Conservation (phyloP, 2,797 vertebrate species). For the Mormyrus proboscirostris region DNA sequence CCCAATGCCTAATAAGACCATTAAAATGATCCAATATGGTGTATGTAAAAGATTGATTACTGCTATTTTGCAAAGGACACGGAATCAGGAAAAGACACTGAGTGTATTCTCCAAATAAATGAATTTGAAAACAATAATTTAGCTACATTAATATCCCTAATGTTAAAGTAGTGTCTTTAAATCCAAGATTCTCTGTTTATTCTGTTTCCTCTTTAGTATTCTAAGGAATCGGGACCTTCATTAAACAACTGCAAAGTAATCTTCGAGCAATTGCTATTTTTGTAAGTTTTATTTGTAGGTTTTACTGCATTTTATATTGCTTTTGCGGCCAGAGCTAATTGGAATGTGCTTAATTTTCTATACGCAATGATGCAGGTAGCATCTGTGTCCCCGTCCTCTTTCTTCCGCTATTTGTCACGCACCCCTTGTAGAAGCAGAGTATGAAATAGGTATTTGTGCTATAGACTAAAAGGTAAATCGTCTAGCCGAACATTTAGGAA, state of each 20-base stretch:
- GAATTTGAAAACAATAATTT: not conserved
- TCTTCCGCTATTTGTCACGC: not conserved
- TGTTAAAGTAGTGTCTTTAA: not conserved
- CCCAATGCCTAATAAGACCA: not conserved
- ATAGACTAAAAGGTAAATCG: not conserved
- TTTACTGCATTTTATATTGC: not conserved
- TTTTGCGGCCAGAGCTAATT: not conserved
- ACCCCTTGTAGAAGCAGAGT: not conserved
- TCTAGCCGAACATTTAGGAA: not conserved
- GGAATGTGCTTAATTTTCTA: not conserved
- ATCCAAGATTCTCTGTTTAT: not conserved
- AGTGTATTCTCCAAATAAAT: constrained; percentile 37
- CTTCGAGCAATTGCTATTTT: not conserved
- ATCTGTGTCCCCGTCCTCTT: not conserved
- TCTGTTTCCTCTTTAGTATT: not conserved
- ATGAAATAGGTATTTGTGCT: not conserved
- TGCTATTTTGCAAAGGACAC: not conserved
- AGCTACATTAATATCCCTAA: not conserved
- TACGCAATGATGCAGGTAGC: not conserved
- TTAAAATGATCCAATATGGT: not conserved
- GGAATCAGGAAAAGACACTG: constrained; percentile 34
- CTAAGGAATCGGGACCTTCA: not conserved
- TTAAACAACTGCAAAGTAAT: not conserved
- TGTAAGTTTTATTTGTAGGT: not conserved
- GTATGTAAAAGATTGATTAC: not conserved